Conservation (phyloP, 1,140 invertebrate species). For the Medauroidea extradentata region DNA sequence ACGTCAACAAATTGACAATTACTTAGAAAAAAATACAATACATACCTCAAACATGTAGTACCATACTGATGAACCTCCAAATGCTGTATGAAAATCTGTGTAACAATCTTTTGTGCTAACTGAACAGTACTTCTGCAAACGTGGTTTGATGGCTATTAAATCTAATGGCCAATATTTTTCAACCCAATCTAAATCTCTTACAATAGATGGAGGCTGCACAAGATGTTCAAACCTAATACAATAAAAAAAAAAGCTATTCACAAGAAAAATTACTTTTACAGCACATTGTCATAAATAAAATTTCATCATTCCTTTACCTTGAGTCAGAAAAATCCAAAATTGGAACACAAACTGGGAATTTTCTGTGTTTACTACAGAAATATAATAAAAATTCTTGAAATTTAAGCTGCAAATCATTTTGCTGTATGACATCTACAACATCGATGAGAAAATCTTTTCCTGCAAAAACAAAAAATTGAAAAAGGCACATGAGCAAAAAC, state of each 20-base stretch:
- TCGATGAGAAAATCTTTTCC: conserved; percentile 84
- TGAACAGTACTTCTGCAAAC: conserved; percentile 94
- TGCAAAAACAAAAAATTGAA: conserved; percentile 26
- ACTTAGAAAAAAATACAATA: too few relatives aligned
- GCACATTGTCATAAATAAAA: too few relatives aligned
- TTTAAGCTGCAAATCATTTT: conserved; percentile 95
- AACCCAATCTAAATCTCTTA: conserved; percentile 95
- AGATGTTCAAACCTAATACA: not conserved
- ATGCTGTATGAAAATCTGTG: conserved; percentile 98
- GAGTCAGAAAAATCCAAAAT: conserved; percentile 96
- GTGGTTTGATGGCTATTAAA: conserved; percentile 95
- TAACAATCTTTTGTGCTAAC: conserved; percentile 98
- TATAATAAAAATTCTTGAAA: conserved; percentile 90
- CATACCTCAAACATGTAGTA: conserved; percentile 67
- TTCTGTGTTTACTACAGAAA: conserved; percentile 83
- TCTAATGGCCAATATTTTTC: conserved; percentile 94
- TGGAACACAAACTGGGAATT: conserved; percentile 90
- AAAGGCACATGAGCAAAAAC: too few relatives aligned
- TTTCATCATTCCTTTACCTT: too few relatives aligned
- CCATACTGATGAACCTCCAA: conserved; percentile 98
- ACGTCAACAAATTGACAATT: too few relatives aligned
- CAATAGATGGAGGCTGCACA: conserved; percentile 24
- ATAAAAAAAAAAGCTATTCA: too few relatives aligned
- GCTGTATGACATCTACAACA: conserved; percentile 97
- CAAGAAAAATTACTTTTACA: too few relatives aligned